These are phyloP conservation scores for Orientallactaga bullata DNA, from an alignment of 2,113 vertebrate species.

Conservation along the genomic window DNA sequence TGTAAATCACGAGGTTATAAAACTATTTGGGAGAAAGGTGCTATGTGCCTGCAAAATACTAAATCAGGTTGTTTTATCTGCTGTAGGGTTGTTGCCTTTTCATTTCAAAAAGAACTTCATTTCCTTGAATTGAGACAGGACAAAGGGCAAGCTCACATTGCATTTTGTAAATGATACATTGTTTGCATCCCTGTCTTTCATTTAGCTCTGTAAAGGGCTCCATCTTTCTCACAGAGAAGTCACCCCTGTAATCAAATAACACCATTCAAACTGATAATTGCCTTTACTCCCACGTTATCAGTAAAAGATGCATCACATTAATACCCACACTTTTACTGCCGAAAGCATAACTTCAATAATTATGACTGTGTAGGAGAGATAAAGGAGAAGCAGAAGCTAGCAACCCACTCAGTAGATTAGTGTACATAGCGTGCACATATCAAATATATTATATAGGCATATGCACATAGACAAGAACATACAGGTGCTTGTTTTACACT, in stretches of 20 bases:
- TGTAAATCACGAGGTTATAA: slow-evolving; percentile 59
- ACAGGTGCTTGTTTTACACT: background rate
- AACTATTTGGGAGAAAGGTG: slow-evolving; percentile 38
- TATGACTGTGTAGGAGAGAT: background rate
- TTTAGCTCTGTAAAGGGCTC: background rate
- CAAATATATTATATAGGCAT: background rate
- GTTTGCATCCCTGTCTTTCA: slow-evolving; percentile 49
- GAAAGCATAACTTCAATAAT: slow-evolving; percentile 49
- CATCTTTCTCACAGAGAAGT: background rate
- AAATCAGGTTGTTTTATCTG: slow-evolving; percentile 60
- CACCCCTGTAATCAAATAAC: slow-evolving; percentile 49
- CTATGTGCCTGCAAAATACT: slow-evolving; percentile 40
- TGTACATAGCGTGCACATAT: background rate
- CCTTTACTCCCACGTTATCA: slow-evolving; percentile 5
- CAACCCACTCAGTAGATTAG: background rate
- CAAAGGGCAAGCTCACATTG: slow-evolving; percentile 30
- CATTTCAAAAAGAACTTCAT: slow-evolving; percentile 55
- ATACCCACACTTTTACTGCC: background rate
- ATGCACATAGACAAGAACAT: background rate
- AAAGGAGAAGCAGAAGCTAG: background rate
- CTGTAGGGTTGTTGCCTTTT: slow-evolving; percentile 45
- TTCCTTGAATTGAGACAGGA: slow-evolving; percentile 61
- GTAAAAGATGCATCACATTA: background rate
- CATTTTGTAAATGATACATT: slow-evolving; percentile 48
- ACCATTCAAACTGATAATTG: slow-evolving; percentile 26